A percentile compares a stretch with the other conserved stretches of the same genome.
Conservation (phyloP, 2,113 vertebrate genomes). For the Trichomycterus rosablanca region DNA sequence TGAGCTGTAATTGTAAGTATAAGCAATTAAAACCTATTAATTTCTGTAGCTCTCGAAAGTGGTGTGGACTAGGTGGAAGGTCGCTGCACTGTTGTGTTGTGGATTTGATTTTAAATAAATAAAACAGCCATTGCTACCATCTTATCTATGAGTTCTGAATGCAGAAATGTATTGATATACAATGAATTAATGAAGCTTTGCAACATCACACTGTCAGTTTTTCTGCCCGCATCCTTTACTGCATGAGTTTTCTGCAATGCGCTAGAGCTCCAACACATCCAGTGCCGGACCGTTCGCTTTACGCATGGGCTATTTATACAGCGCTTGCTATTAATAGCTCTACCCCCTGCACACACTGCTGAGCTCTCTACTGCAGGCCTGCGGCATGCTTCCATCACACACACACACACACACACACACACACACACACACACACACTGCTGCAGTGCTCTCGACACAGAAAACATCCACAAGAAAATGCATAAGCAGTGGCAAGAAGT, state of each 20-base stretch:
- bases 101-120: no score
- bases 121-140: no score
- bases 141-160: no score
- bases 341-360: conserved; percentile 12
- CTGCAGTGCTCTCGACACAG: conserved; percentile 20
- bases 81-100: no score
- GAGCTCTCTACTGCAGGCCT: conserved; percentile 63
- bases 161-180: no score
- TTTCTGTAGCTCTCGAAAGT: no score
- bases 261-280: conserved; percentile 30
- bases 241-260: conserved; percentile 18
- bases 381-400: conserved; percentile 56
- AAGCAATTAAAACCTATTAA: no score
- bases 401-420: conserved; percentile 23
- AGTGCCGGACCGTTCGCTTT: conserved; percentile 31
- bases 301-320: conserved; percentile 47
- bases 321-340: conserved; percentile 42
- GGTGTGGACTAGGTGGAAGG: no score
- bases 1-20: no score
- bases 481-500: not conserved
- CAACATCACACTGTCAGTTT: conserved; percentile 1
- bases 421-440: conserved; percentile 37
- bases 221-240: no score
- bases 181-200: not conserved
- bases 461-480: not conserved